phyloP scores from a whole-genome alignment of 2,888 invertebrate species.

The Phoronis australis region DNA sequence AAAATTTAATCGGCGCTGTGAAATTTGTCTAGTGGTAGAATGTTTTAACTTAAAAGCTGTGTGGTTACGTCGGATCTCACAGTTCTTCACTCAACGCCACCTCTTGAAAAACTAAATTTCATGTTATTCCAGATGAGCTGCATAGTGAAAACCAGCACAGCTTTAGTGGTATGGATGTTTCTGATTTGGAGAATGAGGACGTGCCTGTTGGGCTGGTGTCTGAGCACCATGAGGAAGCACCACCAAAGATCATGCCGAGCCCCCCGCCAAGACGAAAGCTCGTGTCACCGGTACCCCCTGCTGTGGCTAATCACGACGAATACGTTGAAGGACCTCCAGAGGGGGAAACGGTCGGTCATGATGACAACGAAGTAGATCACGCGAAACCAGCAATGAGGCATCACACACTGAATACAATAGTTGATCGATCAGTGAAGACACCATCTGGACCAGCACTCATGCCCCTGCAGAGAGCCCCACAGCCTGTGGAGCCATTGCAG shows the following conservation, averaged over 20 bases:
- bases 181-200: conserved; percentile 39
- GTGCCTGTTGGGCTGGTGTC: background rate
- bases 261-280: background rate
- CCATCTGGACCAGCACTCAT: conserved; percentile 1
- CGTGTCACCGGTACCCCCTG: background rate
- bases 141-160: conserved; percentile 32
- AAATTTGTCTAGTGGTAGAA: background rate
- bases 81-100: background rate
- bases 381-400: no score
- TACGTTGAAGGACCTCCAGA: no score
- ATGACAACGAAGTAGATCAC: background rate
- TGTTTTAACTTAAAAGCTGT: background rate
- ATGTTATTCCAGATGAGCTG: background rate
- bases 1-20: background rate
- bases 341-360: background rate
- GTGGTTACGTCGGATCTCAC: background rate
- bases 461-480: background rate
- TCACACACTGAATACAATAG: background rate
- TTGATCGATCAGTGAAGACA: background rate
- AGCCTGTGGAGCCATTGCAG: background rate
- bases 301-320: background rate
- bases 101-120: background rate
- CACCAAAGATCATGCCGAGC: background rate
- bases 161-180: conserved; percentile 49
- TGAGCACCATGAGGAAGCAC: background rate